Evolutionary conservation across 2,888 invertebrate genomes (phyloP).

Genomic region (Phania funesta): DNA sequence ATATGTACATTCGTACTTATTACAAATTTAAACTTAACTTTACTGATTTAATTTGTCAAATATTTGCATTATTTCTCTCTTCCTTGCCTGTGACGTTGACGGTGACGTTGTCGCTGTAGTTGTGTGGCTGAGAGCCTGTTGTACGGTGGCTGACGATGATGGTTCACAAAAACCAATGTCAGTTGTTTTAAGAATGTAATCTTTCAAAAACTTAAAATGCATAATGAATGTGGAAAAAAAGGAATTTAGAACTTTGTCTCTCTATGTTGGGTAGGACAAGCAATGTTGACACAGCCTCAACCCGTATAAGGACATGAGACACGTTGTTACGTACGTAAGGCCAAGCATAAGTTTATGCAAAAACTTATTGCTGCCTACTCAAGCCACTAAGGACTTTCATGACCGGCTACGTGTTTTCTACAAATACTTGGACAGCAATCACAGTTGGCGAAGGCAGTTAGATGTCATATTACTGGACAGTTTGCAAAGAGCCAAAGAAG

Average conservation of each 20-base stretch:
- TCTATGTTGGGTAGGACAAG: conserved; percentile 32
- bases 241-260: conserved; percentile 47
- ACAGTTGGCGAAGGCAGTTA: conserved; percentile 62
- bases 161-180: conserved; percentile 63
- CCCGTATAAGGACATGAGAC: conserved; percentile 26
- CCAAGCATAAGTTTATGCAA: neutral
- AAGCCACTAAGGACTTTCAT: neutral
- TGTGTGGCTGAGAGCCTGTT: neutral
- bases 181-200: conserved; percentile 70
- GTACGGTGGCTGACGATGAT: conserved; percentile 2
- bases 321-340: neutral
- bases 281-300: conserved; percentile 42
- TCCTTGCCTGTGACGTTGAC: conserved; percentile 6
- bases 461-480: conserved; percentile 66
- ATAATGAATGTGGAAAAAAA: conserved; percentile 40
- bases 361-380: neutral
- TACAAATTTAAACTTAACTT: conserved; percentile 63
- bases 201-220: conserved; percentile 69
- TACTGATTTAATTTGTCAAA: conserved; percentile 66
- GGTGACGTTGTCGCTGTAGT: conserved; percentile 14
- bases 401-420: neutral
- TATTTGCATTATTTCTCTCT: conserved; percentile 48
- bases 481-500: conserved; percentile 55
- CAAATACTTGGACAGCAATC: conserved; percentile 50
- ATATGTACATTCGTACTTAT: conserved; percentile 46